Evolutionary conservation across 2,113 vertebrate species (phyloP), one percentile per base, ranked within the genome.

Genomic region (Leuciscus idus): DNA sequence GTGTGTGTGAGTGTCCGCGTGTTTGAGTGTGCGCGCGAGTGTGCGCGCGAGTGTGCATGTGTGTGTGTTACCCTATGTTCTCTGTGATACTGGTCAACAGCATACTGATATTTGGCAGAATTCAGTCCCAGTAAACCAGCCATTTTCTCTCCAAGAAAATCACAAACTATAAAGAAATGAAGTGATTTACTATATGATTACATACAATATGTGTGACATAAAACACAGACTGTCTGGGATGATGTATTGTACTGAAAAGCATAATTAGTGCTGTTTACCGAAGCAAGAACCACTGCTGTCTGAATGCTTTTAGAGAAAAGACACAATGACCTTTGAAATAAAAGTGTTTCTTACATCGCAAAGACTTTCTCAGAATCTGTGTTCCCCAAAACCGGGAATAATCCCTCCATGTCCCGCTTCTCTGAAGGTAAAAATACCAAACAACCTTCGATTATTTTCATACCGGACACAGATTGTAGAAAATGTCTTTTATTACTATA

Each of bases 101-200:
- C 89, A 3, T 94, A 94, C 86, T 95, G 95, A 87, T 95, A 95
- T 89, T 95, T 96, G 61, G 95, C 90, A 84, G 92, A 73, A 3
- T 85, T 93, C 33, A 96, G 91, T 86, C 95, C 95, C 48, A 95
- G 92, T 2, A 92, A 83, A 21, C 39, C 73, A 57, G 94, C 93
- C 17, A 96, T 86, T 81, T 90, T 93, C 52, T 87, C 94, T 59
- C 95, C 94, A 10, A 96, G 89, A 74, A 94, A 95, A 82, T 97
- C 96, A 87, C 95, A 96, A 21, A 90, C 95, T 96, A 50, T 26
- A 85, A 79, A 73, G 30, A 73, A 66, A 87, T 0, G 1, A 77
- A 81, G 62, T 48, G 11, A 21, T 11, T 39, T 28, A 62, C 26
- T 26, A 43, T 28, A 55, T 6, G 6, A 78, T 33, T 76, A 66